Conservation (phyloP, 2,113 vertebrate species). For the Ornithorhynchus anatinus region DNA sequence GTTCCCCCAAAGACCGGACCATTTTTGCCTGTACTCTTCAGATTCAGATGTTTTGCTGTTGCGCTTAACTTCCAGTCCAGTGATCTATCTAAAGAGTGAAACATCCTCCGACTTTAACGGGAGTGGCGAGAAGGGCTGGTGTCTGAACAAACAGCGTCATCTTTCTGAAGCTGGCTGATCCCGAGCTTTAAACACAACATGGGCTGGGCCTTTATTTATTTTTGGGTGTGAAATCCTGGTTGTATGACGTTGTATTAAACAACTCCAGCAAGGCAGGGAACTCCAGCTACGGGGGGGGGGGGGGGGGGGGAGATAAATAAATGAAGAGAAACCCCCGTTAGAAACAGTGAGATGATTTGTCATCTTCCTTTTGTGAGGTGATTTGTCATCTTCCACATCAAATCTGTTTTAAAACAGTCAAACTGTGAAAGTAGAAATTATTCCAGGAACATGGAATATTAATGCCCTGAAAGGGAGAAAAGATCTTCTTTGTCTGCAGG, state of each 20-base stretch:
- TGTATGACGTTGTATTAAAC: constrained; percentile 65
- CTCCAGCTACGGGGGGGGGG: constrained; percentile 49
- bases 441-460: constrained; percentile 60
- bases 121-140: constrained; percentile 7
- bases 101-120: neutral
- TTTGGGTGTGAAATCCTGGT: constrained; percentile 15
- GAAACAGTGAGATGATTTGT: constrained; percentile 73
- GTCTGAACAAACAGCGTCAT: constrained; percentile 33
- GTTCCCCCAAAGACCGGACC: neutral
- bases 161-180: constrained; percentile 40
- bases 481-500: constrained; percentile 18
- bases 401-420: constrained; percentile 77
- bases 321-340: constrained; percentile 66
- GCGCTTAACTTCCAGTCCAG: neutral
- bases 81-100: constrained; percentile 21
- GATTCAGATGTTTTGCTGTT: constrained; percentile 22
- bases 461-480: constrained; percentile 33
- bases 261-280: constrained; percentile 49
- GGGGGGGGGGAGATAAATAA: constrained; percentile 65
- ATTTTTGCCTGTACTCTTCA: neutral
- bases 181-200: constrained; percentile 16
- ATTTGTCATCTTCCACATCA: constrained; percentile 76
- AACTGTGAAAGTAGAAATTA: constrained; percentile 72
- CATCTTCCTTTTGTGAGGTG: constrained; percentile 59
- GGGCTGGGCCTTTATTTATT: constrained; percentile 36